Conservation (phyloP, 2,888 invertebrate species). For the Mimumesa dahlbomi region DNA sequence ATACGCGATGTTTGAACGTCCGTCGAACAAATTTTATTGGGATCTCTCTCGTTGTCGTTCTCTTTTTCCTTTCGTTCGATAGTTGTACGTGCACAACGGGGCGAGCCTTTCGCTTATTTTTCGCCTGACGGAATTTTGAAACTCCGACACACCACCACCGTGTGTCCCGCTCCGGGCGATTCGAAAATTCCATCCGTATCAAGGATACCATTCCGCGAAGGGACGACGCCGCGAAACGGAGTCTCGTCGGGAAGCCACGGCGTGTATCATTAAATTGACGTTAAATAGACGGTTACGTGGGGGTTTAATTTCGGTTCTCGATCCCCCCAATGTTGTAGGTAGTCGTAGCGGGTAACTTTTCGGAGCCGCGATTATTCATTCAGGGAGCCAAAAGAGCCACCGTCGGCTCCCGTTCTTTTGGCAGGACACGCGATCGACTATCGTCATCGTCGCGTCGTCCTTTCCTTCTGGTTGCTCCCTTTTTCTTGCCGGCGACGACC, state of each 20-base stretch:
- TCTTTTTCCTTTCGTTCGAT: background rate
- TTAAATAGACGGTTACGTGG: constrained; percentile 75
- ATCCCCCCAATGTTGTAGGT: constrained; percentile 47
- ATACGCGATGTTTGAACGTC: too few species aligned
- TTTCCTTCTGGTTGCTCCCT: background rate
- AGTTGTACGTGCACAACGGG: background rate
- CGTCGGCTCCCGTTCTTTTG: constrained; percentile 73
- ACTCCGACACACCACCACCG: too few species aligned
- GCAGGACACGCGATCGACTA: constrained; percentile 75
- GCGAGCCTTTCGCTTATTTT: too few species aligned
- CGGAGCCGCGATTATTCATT: constrained; percentile 76
- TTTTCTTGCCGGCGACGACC: constrained; percentile 58
- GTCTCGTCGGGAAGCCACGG: constrained; percentile 39
- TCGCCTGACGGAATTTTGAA: too few species aligned
- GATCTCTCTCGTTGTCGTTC: too few species aligned
- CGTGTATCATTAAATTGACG: constrained; percentile 76
- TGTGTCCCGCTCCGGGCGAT: constrained; percentile 21
- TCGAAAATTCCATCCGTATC: constrained; percentile 42
- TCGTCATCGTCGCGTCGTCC: constrained; percentile 31
- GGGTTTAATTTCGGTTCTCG: constrained; percentile 66
- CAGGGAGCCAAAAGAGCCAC: constrained; percentile 73
- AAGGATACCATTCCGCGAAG: constrained; percentile 64
- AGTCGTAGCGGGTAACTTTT: constrained; percentile 57
- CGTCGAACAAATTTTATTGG: too few species aligned
- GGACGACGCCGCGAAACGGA: constrained; percentile 28